phyloP scores from a whole-genome alignment of 1,140 invertebrate species.

The Pogonomyrmex californicus region DNA sequence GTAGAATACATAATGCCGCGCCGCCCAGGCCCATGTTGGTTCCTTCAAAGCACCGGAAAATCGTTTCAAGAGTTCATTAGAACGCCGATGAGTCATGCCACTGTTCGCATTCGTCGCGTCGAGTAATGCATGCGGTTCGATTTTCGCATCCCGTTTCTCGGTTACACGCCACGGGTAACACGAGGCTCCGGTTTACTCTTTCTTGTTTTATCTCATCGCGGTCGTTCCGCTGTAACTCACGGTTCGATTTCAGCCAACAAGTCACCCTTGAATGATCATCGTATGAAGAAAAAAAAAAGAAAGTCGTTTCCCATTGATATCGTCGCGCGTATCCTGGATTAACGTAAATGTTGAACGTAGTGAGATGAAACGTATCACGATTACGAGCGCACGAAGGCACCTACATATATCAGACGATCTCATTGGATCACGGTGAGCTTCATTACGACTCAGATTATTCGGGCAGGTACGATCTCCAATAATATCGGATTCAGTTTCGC shows the following conservation, averaged over 20 bases:
- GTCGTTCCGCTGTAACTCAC: slow-evolving; percentile 66
- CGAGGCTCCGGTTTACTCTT: slow-evolving; percentile 66
- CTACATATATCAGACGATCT: slow-evolving; percentile 36
- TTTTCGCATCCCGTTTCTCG: slow-evolving; percentile 33
- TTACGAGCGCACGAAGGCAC: slow-evolving; percentile 2
- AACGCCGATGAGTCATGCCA: slow-evolving; percentile 64
- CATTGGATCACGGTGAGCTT: slow-evolving; percentile 49
- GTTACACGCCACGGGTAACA: slow-evolving; percentile 61
- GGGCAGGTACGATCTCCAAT: slow-evolving; percentile 23
- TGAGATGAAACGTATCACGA: slow-evolving; percentile 20
- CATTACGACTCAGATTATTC: slow-evolving; percentile 45
- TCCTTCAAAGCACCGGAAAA: slow-evolving; percentile 63
- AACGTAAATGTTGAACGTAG: slow-evolving; percentile 38
- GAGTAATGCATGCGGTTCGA: slow-evolving; percentile 32
- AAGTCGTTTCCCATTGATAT: neutral
- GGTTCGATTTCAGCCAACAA: slow-evolving; percentile 76
- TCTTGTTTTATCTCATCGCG: slow-evolving; percentile 63
- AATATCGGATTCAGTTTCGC: slow-evolving; percentile 27
- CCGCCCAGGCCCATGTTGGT: slow-evolving; percentile 11
- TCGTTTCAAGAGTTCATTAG: slow-evolving; percentile 50
- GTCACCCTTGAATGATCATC: slow-evolving; percentile 69
- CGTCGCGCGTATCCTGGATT: slow-evolving; percentile 38
- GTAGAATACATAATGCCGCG: slow-evolving; percentile 27
- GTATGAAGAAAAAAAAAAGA: neutral
- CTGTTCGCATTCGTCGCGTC: slow-evolving; percentile 6